phyloP scores from a whole-genome alignment of 2,797 vertebrate genomes.

The Spinus pinus region DNA sequence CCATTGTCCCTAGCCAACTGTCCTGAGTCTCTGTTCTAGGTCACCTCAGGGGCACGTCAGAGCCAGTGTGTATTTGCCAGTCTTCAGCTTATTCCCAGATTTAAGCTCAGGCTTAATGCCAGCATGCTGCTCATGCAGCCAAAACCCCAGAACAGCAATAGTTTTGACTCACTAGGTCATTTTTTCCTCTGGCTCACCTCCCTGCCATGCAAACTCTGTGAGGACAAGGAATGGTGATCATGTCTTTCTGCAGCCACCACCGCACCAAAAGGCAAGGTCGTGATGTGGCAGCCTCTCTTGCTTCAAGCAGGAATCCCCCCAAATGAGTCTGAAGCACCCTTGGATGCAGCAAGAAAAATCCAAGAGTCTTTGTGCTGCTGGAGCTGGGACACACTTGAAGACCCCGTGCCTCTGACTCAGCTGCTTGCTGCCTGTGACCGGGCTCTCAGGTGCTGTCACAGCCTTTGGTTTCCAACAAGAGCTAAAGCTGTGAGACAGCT shows the following conservation, averaged over 20 bases:
- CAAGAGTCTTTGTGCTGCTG: not conserved
- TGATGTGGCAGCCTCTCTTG: rapidly evolving
- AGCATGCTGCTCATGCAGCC: not conserved
- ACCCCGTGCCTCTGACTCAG: rapidly evolving
- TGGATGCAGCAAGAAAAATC: not conserved
- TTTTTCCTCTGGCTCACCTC: not conserved
- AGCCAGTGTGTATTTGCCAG: not conserved
- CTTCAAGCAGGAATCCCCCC: not conserved
- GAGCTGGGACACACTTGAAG: not conserved
- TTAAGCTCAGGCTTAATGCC: not conserved
- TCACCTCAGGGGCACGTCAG: not conserved
- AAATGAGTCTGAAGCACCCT: not conserved
- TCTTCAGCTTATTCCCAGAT: not conserved
- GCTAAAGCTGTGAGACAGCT: rapidly evolving
- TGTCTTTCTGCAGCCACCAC: not conserved
- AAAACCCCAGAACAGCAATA: not conserved
- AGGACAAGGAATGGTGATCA: not conserved
- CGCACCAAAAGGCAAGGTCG: not conserved
- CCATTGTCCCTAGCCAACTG: not conserved
- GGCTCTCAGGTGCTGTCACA: constrained; percentile 1
- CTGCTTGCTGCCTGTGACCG: not conserved
- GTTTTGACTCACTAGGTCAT: not conserved
- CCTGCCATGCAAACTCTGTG: not conserved
- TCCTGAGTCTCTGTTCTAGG: not conserved
- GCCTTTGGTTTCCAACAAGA: not conserved